Conservation (phyloP, 2,888 invertebrate species). For the Tipula vernalis region DNA sequence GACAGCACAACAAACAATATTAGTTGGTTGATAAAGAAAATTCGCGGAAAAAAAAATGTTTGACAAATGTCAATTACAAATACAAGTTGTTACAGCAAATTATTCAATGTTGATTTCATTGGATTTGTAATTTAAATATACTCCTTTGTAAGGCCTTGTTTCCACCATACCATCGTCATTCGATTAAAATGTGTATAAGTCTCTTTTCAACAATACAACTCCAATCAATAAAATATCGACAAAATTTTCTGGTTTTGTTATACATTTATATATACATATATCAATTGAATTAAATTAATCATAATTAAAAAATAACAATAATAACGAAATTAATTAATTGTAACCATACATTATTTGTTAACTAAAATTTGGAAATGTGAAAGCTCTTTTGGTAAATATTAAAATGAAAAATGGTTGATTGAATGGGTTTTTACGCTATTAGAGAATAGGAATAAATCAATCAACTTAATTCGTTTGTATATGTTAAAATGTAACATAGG, state of each 20-base stretch:
- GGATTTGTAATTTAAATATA: no score
- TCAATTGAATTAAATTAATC: neutral
- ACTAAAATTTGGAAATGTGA: neutral
- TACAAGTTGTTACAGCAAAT: no score
- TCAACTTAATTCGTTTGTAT: neutral
- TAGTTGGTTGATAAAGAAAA: neutral
- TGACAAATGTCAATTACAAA: neutral
- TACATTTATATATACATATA: neutral
- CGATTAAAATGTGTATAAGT: no score
- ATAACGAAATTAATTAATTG: neutral
- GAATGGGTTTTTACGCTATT: neutral
- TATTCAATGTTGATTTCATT: neutral
- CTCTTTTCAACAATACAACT: no score
- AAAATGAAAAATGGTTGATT: neutral
- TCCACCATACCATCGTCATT: no score
- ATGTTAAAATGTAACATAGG: no score
- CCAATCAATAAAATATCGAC: neutral
- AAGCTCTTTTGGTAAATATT: neutral
- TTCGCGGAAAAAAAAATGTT: neutral
- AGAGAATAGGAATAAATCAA: neutral
- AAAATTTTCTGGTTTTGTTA: neutral
- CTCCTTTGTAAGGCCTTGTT: no score
- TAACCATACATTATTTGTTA: neutral
- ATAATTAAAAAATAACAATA: neutral
- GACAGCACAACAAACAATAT: neutral